Conservation (phyloP, 37 sponge, comb jelly and placozoan species). For the Amphimedon queenslandica region DNA sequence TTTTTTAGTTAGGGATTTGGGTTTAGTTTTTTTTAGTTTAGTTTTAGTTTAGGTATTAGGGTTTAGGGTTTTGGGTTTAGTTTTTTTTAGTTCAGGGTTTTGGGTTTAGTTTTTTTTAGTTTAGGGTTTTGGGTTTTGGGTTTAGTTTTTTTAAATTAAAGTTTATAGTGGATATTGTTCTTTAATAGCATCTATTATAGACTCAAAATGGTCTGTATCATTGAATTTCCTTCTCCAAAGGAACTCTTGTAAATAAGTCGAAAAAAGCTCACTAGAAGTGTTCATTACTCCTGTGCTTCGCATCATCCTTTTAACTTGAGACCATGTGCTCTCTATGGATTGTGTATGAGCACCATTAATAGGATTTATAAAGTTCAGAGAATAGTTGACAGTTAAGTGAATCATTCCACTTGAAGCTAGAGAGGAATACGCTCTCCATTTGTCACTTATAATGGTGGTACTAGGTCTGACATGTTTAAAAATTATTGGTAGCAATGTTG, state of each 20-base stretch:
- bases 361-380: slow-evolving; percentile 41
- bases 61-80: too few species aligned
- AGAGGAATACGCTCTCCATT: slow-evolving; percentile 22
- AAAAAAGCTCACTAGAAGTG: neutral
- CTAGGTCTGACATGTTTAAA: slow-evolving; percentile 4
- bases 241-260: slow-evolving; percentile 21
- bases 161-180: slow-evolving; percentile 40
- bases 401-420: too few species aligned
- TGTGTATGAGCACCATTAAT: slow-evolving; percentile 30
- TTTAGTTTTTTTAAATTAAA: too few species aligned
- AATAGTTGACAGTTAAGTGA: slow-evolving; percentile 42
- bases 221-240: slow-evolving; percentile 29
- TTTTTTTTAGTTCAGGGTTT: too few species aligned
- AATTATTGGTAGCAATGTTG: too few species aligned
- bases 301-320: slow-evolving; percentile 9
- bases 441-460: slow-evolving; percentile 1
- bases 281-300: neutral
- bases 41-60: too few species aligned
- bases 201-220: neutral
- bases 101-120: too few species aligned
- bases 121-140: too few species aligned
- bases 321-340: slow-evolving; percentile 17
- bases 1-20: too few species aligned
- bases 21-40: too few species aligned
- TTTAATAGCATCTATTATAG: neutral